These are phyloP conservation scores for Pissodes strobi DNA, from an alignment of 1,140 invertebrate species.

Conservation along the genomic window DNA sequence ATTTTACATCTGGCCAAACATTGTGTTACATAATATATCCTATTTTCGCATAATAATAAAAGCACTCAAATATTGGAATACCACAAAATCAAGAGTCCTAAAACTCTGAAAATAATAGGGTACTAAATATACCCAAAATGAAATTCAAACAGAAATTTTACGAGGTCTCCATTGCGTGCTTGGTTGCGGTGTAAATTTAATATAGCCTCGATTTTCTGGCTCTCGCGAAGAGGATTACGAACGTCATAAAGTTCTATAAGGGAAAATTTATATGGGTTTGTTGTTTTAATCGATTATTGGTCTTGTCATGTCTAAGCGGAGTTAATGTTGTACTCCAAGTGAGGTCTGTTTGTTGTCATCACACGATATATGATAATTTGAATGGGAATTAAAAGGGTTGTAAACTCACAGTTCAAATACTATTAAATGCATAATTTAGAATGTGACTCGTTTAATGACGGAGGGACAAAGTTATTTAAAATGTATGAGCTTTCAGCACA, in stretches of 20 bases:
- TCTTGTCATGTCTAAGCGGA: too few relatives aligned
- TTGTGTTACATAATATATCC: not conserved
- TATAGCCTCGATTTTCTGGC: constrained; percentile 20
- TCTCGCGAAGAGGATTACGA: constrained; percentile 15
- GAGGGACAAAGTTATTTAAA: too few relatives aligned
- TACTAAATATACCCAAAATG: constrained; percentile 23
- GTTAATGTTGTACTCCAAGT: too few relatives aligned
- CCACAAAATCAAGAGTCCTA: constrained; percentile 11
- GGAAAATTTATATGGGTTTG: not conserved
- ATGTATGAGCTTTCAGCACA: too few relatives aligned
- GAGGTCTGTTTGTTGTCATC: too few relatives aligned
- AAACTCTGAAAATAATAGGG: constrained; percentile 13
- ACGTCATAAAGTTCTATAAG: constrained; percentile 17
- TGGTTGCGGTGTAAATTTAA: constrained; percentile 19
- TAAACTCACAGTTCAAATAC: too few relatives aligned
- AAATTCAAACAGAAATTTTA: constrained; percentile 24
- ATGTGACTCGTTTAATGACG: too few relatives aligned
- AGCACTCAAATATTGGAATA: constrained; percentile 5
- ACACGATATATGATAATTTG: too few relatives aligned
- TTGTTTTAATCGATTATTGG: constrained; percentile 19
- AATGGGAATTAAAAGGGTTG: too few relatives aligned
- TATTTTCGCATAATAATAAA: not conserved
- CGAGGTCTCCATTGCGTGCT: constrained; percentile 24
- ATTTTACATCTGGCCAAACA: too few relatives aligned
- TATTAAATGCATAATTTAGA: too few relatives aligned